Conservation (phyloP, 92 coral and sea anemone genomes). For the Blastomussa wellsi region DNA sequence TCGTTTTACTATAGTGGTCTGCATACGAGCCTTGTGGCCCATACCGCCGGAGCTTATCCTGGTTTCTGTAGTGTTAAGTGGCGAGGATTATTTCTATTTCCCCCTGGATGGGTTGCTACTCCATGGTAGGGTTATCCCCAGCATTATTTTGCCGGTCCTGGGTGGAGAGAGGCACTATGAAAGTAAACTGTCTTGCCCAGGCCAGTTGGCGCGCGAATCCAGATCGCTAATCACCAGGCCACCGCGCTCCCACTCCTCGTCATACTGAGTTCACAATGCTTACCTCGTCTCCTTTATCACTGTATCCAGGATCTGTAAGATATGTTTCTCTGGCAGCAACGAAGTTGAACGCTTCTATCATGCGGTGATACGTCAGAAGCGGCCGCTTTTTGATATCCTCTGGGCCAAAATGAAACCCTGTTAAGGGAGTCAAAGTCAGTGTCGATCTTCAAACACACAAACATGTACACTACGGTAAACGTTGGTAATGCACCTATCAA, state of each 20-base stretch:
- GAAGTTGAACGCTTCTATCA: slow-evolving; percentile 83
- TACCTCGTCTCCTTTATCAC: slow-evolving; percentile 41
- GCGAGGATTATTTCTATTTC: no score
- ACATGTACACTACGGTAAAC: no score
- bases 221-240: not conserved
- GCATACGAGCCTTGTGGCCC: no score
- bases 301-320: slow-evolving; percentile 71
- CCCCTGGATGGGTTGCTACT: no score
- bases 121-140: no score
- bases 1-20: no score
- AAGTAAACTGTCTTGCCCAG: no score
- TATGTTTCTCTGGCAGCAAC: slow-evolving; percentile 76
- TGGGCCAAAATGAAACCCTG: slow-evolving; percentile 65
- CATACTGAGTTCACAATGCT: not conserved
- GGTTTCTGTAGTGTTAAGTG: no score
- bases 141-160: no score
- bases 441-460: not conserved
- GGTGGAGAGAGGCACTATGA: no score
- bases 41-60: no score
- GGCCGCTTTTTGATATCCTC: slow-evolving; percentile 66
- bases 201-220: not conserved
- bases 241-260: not conserved
- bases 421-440: not conserved
- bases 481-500: no score
- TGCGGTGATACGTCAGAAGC: slow-evolving; percentile 75